A percentile compares a stretch with the other conserved stretches of the same genome.
Conservation (phyloP, 2,113 vertebrate genomes). For the Melanocharis versteri region DNA sequence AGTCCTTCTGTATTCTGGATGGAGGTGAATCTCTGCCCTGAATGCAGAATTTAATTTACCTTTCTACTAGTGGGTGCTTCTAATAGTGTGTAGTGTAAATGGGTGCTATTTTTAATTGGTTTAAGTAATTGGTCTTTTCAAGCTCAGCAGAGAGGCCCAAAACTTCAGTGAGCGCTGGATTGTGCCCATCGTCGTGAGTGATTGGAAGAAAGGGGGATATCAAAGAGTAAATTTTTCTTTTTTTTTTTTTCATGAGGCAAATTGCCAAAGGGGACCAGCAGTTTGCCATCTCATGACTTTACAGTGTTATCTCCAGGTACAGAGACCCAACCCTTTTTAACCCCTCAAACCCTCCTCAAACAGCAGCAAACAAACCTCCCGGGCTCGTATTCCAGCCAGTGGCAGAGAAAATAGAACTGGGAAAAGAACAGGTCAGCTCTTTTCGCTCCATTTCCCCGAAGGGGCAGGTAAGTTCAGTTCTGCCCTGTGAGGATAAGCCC, state of each 20-base stretch:
- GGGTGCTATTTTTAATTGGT: background rate
- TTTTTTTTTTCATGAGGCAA: background rate
- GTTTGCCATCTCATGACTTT: background rate
- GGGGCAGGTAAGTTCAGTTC: background rate
- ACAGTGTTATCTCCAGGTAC: background rate
- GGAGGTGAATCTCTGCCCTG: background rate
- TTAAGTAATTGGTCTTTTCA: background rate
- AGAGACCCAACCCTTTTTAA: background rate
- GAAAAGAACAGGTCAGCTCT: background rate
- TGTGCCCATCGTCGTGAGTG: background rate
- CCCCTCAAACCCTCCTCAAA: background rate
- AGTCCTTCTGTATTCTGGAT: background rate
- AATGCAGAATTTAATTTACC: background rate
- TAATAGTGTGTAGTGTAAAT: no score
- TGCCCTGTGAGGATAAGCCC: background rate
- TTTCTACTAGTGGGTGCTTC: background rate
- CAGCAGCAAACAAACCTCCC: background rate
- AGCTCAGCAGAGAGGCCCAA: background rate
- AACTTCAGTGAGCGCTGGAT: background rate
- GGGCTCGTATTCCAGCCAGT: background rate
- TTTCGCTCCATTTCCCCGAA: background rate
- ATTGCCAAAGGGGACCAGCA: background rate
- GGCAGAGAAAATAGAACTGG: background rate
- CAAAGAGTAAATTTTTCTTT: background rate
- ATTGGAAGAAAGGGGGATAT: background rate